Evolutionary conservation across 2,888 invertebrate genomes (phyloP).

Genomic region (Corbicula japonica): DNA sequence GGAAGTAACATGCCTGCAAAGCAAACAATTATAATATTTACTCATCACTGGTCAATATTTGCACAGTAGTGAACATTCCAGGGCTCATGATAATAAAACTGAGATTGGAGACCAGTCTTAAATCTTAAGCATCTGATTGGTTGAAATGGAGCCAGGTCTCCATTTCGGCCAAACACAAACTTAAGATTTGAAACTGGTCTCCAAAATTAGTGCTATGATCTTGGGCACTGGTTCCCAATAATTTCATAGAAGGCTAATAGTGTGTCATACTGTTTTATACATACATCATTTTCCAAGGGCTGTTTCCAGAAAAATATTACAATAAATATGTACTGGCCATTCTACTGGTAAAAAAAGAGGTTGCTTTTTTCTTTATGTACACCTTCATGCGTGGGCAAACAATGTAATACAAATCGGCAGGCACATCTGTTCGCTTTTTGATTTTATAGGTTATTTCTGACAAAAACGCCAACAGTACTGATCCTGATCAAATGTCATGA

Average conservation of each 20-base stretch:
- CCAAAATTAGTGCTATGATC: neutral
- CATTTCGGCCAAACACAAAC: neutral
- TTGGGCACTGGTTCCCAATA: neutral
- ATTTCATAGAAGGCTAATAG: too few species aligned
- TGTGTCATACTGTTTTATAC: too few species aligned
- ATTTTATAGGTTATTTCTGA: neutral
- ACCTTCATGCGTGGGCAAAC: too few species aligned
- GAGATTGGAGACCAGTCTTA: too few species aligned
- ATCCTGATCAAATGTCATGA: neutral
- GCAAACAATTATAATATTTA: neutral
- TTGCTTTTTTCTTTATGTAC: too few species aligned
- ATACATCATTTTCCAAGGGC: too few species aligned
- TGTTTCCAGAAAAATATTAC: too few species aligned
- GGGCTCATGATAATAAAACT: too few species aligned
- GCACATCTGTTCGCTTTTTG: neutral
- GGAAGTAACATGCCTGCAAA: conserved; percentile 85
- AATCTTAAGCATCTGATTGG: too few species aligned
- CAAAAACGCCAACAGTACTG: neutral
- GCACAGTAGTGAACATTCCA: neutral
- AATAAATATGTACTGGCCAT: too few species aligned
- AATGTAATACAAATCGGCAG: neutral
- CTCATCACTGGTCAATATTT: neutral
- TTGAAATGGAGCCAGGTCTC: too few species aligned
- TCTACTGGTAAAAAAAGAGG: too few species aligned
- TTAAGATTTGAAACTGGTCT: neutral